These are phyloP conservation scores for Hydropsyche betteni DNA, from an alignment of 2,888 invertebrate species.

Conservation along the genomic window DNA sequence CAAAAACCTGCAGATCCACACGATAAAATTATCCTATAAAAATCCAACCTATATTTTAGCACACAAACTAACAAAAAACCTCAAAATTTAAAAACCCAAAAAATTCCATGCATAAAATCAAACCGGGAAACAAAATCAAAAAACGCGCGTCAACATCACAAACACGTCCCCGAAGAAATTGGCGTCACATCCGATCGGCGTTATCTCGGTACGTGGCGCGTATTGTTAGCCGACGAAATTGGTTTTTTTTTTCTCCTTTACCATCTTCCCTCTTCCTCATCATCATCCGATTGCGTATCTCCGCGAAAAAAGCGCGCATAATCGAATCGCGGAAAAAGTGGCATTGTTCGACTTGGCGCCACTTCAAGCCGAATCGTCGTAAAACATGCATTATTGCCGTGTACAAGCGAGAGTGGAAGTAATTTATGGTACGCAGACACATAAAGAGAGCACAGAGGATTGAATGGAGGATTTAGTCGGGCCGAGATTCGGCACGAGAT, in stretches of 20 bases:
- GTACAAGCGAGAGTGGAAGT: neutral
- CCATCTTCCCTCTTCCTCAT: too few relatives aligned
- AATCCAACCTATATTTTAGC: too few relatives aligned
- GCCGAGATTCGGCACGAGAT: too few relatives aligned
- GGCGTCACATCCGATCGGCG: conserved; percentile 21
- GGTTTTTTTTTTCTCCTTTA: neutral
- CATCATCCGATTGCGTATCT: too few relatives aligned
- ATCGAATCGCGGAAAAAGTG: neutral
- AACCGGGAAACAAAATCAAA: too few relatives aligned
- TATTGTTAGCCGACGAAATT: conserved; percentile 17
- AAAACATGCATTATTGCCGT: conserved; percentile 20
- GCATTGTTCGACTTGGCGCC: conserved; percentile 13
- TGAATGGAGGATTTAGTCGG: too few relatives aligned
- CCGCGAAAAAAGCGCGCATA: neutral
- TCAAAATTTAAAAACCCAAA: too few relatives aligned
- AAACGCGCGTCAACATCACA: conserved; percentile 2
- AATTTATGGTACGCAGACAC: neutral
- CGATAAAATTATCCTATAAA: too few relatives aligned
- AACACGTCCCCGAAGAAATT: neutral
- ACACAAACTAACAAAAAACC: too few relatives aligned
- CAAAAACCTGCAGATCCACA: too few relatives aligned
- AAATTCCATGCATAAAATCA: too few relatives aligned
- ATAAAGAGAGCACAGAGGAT: neutral
- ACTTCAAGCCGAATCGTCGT: conserved; percentile 15
- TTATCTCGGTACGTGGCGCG: conserved; percentile 4